Conservation (phyloP, 2,888 invertebrate genomes). For the Brachynemurus nebulosus region DNA sequence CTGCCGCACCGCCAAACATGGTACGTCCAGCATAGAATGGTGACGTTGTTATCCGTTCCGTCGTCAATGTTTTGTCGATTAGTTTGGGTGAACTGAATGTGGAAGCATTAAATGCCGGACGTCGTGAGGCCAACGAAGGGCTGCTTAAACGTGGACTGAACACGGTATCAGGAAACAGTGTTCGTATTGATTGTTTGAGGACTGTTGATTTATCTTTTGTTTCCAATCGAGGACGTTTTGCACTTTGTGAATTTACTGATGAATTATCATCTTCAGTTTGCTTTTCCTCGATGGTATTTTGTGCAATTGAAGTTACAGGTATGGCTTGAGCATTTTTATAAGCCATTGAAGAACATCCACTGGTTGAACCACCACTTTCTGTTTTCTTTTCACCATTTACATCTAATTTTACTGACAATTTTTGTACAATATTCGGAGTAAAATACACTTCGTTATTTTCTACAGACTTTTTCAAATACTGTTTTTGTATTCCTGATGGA, state of each 20-base stretch:
- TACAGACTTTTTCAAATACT: not conserved
- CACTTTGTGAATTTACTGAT: too few relatives aligned
- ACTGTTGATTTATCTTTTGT: too few relatives aligned
- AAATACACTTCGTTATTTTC: not conserved
- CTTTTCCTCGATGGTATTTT: too few relatives aligned
- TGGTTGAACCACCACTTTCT: slow-evolving; percentile 42
- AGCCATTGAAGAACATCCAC: slow-evolving; percentile 39
- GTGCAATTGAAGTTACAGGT: too few relatives aligned
- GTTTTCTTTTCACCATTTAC: slow-evolving; percentile 37
- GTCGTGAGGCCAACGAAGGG: slow-evolving; percentile 32
- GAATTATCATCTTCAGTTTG: too few relatives aligned
- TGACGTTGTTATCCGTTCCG: slow-evolving; percentile 38
- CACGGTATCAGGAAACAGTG: not conserved
- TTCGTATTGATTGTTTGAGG: not conserved
- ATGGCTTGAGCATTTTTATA: slow-evolving; percentile 10
- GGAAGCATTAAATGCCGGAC: slow-evolving; percentile 36
- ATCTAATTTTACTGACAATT: slow-evolving; percentile 4
- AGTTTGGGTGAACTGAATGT: slow-evolving; percentile 29
- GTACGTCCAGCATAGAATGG: slow-evolving; percentile 66
- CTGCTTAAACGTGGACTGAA: slow-evolving; percentile 19
- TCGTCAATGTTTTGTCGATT: slow-evolving; percentile 31
- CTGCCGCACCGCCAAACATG: slow-evolving; percentile 59
- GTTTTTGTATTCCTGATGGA: slow-evolving; percentile 9
- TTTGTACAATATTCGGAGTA: not conserved
- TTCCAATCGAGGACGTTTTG: too few relatives aligned